Evolutionary conservation across 2,113 vertebrate genomes (phyloP).

Genomic region (Pterocles orientalis): DNA sequence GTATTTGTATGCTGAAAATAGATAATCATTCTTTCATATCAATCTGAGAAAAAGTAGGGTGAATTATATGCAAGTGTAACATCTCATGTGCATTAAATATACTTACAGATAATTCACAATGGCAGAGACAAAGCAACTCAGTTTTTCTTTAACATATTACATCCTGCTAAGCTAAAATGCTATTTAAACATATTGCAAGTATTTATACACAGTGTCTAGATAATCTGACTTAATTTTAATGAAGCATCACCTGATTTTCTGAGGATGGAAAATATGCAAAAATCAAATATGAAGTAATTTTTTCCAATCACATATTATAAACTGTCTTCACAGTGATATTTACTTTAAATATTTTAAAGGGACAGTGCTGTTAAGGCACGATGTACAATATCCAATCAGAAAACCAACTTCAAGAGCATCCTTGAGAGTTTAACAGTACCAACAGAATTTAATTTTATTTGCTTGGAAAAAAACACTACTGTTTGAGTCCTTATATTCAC

Average conservation of each 20-base stretch:
- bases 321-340: not conserved
- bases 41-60: not conserved
- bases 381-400: not conserved
- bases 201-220: not conserved
- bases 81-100: not conserved
- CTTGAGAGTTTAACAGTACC: not conserved
- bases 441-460: not conserved
- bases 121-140: not conserved
- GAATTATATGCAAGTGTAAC: not conserved
- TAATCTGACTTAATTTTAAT: slow-evolving; percentile 6
- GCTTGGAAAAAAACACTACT: not conserved
- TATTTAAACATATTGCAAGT: not conserved
- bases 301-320: not conserved
- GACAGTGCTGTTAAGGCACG: not conserved
- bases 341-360: not conserved
- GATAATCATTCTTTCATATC: not conserved
- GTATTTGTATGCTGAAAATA: not conserved
- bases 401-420: not conserved
- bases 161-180: not conserved
- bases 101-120: not conserved
- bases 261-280: not conserved
- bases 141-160: not conserved
- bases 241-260: not conserved
- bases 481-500: not conserved
- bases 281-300: not conserved